phyloP scores from a whole-genome alignment of 1,140 invertebrate genomes.

The Rhopalosiphum maidis region DNA sequence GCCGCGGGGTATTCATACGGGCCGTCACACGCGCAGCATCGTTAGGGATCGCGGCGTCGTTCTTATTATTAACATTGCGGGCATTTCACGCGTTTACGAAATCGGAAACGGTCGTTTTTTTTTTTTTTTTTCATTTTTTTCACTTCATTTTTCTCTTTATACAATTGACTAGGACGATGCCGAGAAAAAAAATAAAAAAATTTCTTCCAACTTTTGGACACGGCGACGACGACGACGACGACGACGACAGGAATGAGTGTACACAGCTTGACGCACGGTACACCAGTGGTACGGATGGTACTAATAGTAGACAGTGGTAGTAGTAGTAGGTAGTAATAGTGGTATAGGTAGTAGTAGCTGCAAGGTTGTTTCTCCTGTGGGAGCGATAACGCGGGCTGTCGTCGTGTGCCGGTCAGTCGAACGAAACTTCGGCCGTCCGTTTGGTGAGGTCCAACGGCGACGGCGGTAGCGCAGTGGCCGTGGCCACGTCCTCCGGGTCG shows the following conservation, averaged over 20 bases:
- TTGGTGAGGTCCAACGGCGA: conserved; percentile 60
- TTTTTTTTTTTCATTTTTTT: neutral
- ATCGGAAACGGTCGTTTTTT: neutral
- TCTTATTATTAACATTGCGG: neutral
- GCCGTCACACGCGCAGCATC: no score
- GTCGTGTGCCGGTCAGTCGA: neutral
- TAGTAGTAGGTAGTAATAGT: neutral
- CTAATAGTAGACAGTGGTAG: neutral
- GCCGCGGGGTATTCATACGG: neutral
- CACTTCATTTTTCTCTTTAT: neutral
- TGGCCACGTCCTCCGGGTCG: conserved; percentile 56
- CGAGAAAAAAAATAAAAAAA: neutral
- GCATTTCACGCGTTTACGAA: neutral
- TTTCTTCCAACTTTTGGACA: neutral
- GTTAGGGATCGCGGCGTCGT: neutral
- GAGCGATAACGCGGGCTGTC: neutral
- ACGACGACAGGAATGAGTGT: neutral
- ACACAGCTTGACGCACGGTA: neutral
- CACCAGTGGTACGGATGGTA: neutral
- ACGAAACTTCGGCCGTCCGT: conserved; percentile 34
- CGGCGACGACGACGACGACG: neutral
- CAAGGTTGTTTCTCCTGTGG: neutral
- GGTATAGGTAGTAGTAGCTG: neutral
- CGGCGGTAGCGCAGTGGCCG: conserved; percentile 55
- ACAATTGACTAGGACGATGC: conserved; percentile 50